These are phyloP conservation scores for Salmo trutta DNA, from an alignment of 2,797 vertebrate species.

Conservation along the genomic window DNA sequence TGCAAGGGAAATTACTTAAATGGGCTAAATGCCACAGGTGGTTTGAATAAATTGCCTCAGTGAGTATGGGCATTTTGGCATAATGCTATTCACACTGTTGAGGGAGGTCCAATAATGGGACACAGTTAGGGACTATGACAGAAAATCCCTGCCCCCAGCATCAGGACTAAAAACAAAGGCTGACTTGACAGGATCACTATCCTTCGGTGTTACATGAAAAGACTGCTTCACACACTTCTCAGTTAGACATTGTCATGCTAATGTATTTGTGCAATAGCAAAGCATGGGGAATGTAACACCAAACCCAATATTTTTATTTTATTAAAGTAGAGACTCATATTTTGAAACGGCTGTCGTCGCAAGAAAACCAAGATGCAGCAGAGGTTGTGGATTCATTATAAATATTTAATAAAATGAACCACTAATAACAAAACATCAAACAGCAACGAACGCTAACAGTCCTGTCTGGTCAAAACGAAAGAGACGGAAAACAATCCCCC, in stretches of 20 bases:
- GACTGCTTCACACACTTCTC: constrained; percentile 42
- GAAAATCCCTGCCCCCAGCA: constrained; percentile 18
- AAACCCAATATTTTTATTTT: neutral
- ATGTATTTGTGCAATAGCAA: constrained; percentile 14
- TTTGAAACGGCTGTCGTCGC: too few species aligned
- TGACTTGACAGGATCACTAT: constrained; percentile 27
- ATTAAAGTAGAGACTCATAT: neutral
- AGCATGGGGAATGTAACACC: constrained; percentile 28
- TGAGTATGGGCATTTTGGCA: neutral
- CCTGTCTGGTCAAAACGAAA: too few species aligned
- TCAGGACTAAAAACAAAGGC: constrained; percentile 19
- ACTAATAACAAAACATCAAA: too few species aligned
- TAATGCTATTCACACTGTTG: constrained; percentile 3
- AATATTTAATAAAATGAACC: too few species aligned
- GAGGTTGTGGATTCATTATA: too few species aligned
- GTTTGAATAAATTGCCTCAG: neutral
- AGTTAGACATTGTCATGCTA: constrained; percentile 47
- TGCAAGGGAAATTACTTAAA: neutral
- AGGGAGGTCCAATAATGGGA: constrained; percentile 16
- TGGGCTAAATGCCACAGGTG: neutral
- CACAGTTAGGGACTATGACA: constrained; percentile 22
- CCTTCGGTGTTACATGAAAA: constrained; percentile 44
- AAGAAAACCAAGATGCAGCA: too few species aligned
- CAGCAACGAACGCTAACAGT: too few species aligned
- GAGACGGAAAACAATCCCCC: too few species aligned